These are phyloP conservation scores for Acronicta leporina DNA, from an alignment of 2,888 invertebrate species.

Conservation along the genomic window DNA sequence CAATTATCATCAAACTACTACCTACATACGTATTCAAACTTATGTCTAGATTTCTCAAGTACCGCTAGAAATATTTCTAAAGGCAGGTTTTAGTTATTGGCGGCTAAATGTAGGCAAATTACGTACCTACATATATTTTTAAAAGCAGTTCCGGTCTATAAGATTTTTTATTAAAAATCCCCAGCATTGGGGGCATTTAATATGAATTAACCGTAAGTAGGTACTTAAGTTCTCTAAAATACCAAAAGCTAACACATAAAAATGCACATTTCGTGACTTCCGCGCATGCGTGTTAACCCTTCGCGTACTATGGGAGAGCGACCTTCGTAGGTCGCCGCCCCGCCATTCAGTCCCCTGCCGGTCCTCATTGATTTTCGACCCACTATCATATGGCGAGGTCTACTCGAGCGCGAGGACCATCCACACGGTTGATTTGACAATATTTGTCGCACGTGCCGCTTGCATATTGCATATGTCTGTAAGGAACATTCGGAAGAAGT, in stretches of 20 bases:
- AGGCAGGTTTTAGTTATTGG: too few relatives aligned
- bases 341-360: slow-evolving; percentile 78
- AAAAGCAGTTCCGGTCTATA: too few relatives aligned
- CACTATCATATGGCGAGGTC: slow-evolving; percentile 69
- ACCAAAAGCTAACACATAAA: slow-evolving; percentile 8
- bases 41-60: too few relatives aligned
- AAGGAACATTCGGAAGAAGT: slow-evolving; percentile 15
- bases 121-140: too few relatives aligned
- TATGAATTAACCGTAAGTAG: too few relatives aligned
- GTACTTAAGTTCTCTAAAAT: not conserved
- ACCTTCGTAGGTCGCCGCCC: slow-evolving; percentile 85
- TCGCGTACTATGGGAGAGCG: slow-evolving; percentile 82
- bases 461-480: slow-evolving; percentile 14
- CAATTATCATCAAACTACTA: not conserved
- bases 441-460: slow-evolving; percentile 62
- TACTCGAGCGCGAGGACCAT: slow-evolving; percentile 72
- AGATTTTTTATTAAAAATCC: too few relatives aligned
- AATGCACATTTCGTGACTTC: slow-evolving; percentile 27
- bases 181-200: too few relatives aligned
- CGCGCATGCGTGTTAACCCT: slow-evolving; percentile 80
- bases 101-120: too few relatives aligned
- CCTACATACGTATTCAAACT: too few relatives aligned
- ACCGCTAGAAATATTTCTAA: too few relatives aligned
- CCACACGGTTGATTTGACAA: slow-evolving; percentile 69
- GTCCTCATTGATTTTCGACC: slow-evolving; percentile 84